These are phyloP conservation scores for Rhinogobio ventralis DNA, from an alignment of 2,797 vertebrate species.

Conservation along the genomic window DNA sequence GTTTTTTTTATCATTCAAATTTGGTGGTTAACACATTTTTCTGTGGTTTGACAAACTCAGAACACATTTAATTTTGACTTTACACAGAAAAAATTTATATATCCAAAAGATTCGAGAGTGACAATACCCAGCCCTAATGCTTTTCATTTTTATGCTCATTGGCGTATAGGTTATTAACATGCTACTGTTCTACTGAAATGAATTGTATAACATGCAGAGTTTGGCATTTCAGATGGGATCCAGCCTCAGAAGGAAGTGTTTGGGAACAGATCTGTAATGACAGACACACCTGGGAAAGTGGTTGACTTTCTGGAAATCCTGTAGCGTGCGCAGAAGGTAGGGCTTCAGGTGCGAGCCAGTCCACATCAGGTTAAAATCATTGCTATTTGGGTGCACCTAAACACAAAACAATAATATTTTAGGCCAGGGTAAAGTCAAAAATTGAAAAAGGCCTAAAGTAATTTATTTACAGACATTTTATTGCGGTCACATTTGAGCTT, in stretches of 20 bases:
- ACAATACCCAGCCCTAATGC: background rate
- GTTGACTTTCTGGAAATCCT: constrained; percentile 97
- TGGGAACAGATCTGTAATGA: background rate
- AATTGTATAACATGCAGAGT: background rate
- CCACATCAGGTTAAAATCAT: constrained; percentile 97
- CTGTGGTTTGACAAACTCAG: too few relatives aligned
- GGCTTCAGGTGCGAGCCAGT: constrained; percentile 95
- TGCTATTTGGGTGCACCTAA: constrained; percentile 92
- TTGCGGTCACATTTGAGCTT: background rate
- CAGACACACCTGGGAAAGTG: constrained; percentile 91
- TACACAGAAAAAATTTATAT: too few relatives aligned
- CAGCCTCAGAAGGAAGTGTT: background rate
- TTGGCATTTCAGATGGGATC: background rate
- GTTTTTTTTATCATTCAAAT: too few relatives aligned
- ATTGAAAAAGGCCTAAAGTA: background rate
- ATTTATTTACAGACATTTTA: background rate
- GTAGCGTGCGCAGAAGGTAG: constrained; percentile 87
- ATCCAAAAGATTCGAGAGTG: too few relatives aligned
- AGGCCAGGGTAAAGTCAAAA: background rate
- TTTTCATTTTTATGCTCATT: too few relatives aligned
- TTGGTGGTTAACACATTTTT: too few relatives aligned
- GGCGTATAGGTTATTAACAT: background rate
- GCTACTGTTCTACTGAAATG: background rate
- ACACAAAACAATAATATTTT: constrained; percentile 33
- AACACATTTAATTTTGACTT: too few relatives aligned